A percentile compares a stretch with the other conserved stretches of the same genome.
Conservation (phyloP, 2,797 vertebrate species). For the Uromys caudimaculatus region DNA sequence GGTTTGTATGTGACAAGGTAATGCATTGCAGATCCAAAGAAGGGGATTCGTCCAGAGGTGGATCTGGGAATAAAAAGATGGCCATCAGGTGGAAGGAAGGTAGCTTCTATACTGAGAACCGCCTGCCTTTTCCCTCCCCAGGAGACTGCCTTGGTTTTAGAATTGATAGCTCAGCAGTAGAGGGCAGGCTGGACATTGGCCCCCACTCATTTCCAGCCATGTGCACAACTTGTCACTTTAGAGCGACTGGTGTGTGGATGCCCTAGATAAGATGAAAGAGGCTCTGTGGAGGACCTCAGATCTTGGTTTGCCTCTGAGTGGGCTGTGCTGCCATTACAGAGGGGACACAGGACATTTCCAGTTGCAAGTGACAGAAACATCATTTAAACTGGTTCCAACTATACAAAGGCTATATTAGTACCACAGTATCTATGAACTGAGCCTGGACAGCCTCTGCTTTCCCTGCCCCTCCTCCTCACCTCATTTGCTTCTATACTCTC, state of each 20-base stretch:
- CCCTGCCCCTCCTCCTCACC: not conserved
- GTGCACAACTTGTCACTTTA: not conserved
- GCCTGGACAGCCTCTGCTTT: not conserved
- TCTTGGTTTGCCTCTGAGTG: constrained; percentile 10
- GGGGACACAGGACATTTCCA: not conserved
- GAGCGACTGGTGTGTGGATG: not conserved
- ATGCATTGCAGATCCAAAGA: not conserved
- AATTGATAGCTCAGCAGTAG: not conserved
- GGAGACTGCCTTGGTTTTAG: not conserved
- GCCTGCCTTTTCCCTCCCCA: not conserved
- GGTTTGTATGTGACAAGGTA: not conserved
- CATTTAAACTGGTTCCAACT: not conserved
- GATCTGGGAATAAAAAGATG: not conserved
- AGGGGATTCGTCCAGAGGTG: not conserved
- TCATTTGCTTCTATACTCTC: not conserved
- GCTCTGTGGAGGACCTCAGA: not conserved
- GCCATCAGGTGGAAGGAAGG: not conserved
- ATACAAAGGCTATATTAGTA: not conserved
- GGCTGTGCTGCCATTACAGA: not conserved
- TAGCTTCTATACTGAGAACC: not conserved
- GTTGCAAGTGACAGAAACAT: not conserved
- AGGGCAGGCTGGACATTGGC: not conserved
- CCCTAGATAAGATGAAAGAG: not conserved
- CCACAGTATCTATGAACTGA: not conserved
- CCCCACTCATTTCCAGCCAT: not conserved